phyloP scores from a whole-genome alignment of 2,888 invertebrate species.

The Ceriagrion tenellum region DNA sequence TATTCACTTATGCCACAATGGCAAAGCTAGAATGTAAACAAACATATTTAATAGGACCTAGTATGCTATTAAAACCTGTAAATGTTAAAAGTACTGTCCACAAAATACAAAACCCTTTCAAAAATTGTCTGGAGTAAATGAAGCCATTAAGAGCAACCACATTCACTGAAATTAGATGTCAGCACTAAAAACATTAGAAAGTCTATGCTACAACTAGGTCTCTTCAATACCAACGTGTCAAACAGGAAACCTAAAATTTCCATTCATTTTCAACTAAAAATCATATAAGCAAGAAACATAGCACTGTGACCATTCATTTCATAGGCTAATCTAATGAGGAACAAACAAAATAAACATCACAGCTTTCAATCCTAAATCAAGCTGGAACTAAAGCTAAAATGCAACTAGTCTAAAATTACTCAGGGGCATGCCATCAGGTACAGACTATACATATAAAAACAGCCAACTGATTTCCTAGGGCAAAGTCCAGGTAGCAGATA shows the following conservation, averaged over 20 bases:
- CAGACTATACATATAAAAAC: neutral
- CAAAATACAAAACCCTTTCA: neutral
- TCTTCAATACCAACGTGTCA: neutral
- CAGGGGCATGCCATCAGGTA: neutral
- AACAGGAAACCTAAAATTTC: neutral
- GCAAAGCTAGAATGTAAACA: neutral
- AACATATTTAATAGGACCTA: neutral
- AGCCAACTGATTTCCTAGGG: neutral
- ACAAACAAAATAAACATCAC: neutral
- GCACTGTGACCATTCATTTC: neutral
- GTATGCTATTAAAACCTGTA: neutral
- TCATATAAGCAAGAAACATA: neutral
- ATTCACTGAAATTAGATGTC: neutral
- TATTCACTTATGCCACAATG: neutral
- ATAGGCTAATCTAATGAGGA: neutral
- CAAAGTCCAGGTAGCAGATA: neutral
- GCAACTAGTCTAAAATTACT: neutral
- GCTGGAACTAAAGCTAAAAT: neutral
- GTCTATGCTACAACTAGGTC: neutral
- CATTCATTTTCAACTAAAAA: neutral
- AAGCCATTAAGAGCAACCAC: neutral
- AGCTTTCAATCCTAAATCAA: neutral
- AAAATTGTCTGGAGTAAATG: neutral
- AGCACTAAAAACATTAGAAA: conserved; percentile 13
- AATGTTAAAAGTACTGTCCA: neutral